Conservation (phyloP, 2,113 vertebrate species). For the Strix aluco region DNA sequence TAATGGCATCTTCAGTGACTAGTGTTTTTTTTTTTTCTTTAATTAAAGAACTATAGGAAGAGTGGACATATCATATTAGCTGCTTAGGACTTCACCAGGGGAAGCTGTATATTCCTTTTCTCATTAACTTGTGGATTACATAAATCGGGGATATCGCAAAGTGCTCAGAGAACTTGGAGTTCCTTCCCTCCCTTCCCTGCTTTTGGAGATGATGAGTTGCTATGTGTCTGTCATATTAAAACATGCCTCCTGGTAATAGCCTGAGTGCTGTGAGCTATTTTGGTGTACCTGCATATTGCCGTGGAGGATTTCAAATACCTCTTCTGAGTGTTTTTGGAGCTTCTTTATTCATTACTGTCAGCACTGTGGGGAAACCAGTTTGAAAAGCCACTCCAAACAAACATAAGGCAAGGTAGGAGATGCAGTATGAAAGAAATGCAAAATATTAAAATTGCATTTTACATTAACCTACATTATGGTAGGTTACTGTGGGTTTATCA, state of each 20-base stretch:
- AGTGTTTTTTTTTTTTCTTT: background rate
- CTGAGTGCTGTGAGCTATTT: background rate
- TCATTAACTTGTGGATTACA: background rate
- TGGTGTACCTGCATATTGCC: background rate
- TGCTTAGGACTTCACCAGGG: background rate
- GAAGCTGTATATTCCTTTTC: background rate
- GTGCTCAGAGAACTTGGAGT: background rate
- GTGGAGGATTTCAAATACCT: background rate
- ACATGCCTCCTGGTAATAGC: background rate
- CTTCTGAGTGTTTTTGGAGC: background rate
- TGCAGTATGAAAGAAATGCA: background rate
- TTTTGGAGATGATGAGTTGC: background rate
- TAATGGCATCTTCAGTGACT: background rate
- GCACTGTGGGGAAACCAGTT: background rate
- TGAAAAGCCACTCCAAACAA: background rate
- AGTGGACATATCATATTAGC: background rate
- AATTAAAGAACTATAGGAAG: constrained; percentile 24
- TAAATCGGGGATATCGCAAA: background rate
- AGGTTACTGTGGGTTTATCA: background rate
- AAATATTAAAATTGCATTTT: background rate
- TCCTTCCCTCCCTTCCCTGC: background rate
- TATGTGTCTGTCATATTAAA: background rate
- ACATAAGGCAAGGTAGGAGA: background rate
- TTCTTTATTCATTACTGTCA: background rate
- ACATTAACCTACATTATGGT: accelerated